Evolutionary conservation across 1,140 invertebrate species (phyloP).

Genomic region (Drosophila novamexicana): DNA sequence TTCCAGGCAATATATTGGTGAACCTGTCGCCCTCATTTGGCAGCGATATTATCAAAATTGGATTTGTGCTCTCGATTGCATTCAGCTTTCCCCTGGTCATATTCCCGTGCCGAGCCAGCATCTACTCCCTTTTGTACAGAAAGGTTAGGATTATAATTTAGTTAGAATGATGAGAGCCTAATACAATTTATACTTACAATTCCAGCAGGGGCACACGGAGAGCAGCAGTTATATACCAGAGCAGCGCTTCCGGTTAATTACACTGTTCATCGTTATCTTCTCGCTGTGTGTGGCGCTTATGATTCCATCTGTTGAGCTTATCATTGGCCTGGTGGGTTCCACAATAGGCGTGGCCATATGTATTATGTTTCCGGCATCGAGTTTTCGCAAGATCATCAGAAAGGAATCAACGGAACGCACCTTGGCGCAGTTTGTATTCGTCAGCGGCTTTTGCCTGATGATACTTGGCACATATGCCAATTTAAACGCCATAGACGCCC

Average conservation of each 20-base stretch:
- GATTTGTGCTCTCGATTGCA: conserved; percentile 97
- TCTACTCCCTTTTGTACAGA: conserved; percentile 95
- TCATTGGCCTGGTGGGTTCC: conserved; percentile 95
- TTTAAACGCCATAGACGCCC: conserved; percentile 89
- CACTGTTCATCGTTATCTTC: conserved; percentile 90
- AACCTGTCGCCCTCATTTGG: conserved; percentile 91
- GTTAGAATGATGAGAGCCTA: not conserved
- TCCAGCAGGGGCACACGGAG: conserved; percentile 84
- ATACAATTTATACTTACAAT: not conserved
- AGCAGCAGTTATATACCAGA: conserved; percentile 89
- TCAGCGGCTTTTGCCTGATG: conserved; percentile 92
- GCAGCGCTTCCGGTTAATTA: conserved; percentile 91
- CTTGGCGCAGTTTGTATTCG: conserved; percentile 90
- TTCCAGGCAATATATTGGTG: conserved; percentile 94
- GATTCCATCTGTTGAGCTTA: conserved; percentile 95
- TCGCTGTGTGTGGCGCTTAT: conserved; percentile 91
- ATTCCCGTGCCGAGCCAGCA: conserved; percentile 96
- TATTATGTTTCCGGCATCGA: conserved; percentile 94
- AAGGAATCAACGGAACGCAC: conserved; percentile 91
- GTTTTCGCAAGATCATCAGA: conserved; percentile 89
- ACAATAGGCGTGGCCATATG: conserved; percentile 98
- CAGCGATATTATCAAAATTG: conserved; percentile 95
- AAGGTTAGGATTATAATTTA: conserved; percentile 86
- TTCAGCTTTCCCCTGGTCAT: conserved; percentile 98
- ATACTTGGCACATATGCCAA: conserved; percentile 94